Percentiles rank a stretch among this genome's conserved stretches.
phyloP scores from a whole-genome alignment of 2,797 vertebrate species.

The Oryzias sinensis region DNA sequence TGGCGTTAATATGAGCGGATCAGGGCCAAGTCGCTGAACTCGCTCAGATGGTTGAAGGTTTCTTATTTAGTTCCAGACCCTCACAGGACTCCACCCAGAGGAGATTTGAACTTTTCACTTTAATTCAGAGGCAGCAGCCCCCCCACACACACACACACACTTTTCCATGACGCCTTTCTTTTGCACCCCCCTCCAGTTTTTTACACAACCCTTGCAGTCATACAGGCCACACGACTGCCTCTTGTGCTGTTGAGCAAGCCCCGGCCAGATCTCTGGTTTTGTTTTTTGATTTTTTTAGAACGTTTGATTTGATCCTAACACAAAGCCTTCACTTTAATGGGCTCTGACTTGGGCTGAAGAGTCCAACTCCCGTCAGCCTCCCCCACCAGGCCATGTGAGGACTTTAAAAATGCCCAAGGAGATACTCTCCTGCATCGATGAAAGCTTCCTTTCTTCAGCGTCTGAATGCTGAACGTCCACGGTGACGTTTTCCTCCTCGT shows the following conservation, averaged over 20 bases:
- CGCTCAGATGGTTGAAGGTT: conserved; percentile 20
- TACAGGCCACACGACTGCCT: conserved; percentile 8
- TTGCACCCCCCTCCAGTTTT: conserved; percentile 27
- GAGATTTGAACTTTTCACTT: too few relatives aligned
- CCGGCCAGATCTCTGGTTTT: not conserved
- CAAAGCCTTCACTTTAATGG: not conserved
- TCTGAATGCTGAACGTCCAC: not conserved
- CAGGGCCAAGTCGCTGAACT: conserved; percentile 22
- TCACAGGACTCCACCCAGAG: too few relatives aligned
- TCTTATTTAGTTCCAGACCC: conserved; percentile 1
- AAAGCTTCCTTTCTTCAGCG: conserved; percentile 3
- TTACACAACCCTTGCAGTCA: conserved; percentile 1
- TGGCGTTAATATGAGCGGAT: conserved; percentile 68
- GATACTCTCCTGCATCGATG: too few relatives aligned
- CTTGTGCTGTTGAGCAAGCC: conserved; percentile 61
- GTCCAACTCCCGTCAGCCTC: too few relatives aligned
- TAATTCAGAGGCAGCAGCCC: not conserved
- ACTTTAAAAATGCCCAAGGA: too few relatives aligned
- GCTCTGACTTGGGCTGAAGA: too few relatives aligned
- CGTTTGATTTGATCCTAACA: not conserved
- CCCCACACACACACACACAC: conserved; percentile 18
- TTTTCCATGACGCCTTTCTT: conserved; percentile 51
- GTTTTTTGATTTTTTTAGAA: too few relatives aligned
- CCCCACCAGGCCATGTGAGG: too few relatives aligned
- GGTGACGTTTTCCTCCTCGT: not conserved